Conservation (phyloP, 2,113 vertebrate genomes). For the Sus scrofa region T2T-Sscrofa CM000821.6:2053001-2053500, state of each 20-base stretch:
- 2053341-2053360: not conserved
- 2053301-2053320: no score
- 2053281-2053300: not conserved
- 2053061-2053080: not conserved
- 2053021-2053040: not conserved
- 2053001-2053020: not conserved
- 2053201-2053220: not conserved
- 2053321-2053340: no score
- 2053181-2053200: not conserved
- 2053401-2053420: not conserved
- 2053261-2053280: not conserved
- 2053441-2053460: not conserved
- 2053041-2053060: not conserved
- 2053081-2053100: not conserved
- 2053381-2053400: not conserved
- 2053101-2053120: not conserved
- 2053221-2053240: not conserved
- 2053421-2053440: not conserved
- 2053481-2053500: not conserved
- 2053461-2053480: not conserved
- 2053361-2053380: not conserved
- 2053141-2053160: not conserved
- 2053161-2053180: not conserved
- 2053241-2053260: not conserved
- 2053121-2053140: no score